phyloP scores from a whole-genome alignment of 2,797 vertebrate species.

The Pagetopsis macropterus region DNA sequence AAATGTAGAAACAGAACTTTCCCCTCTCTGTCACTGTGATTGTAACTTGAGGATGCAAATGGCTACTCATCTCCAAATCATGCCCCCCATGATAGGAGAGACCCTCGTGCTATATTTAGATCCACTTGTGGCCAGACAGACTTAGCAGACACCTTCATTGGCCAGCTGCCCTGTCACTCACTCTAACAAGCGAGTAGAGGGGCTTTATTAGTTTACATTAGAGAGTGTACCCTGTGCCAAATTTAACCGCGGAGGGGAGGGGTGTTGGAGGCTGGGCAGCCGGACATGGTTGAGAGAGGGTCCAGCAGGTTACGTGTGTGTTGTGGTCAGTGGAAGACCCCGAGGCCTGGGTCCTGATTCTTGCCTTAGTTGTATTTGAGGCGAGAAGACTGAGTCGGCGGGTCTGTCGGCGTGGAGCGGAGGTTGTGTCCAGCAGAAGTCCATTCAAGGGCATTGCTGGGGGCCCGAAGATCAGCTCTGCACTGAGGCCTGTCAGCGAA shows the following conservation, averaged over 20 bases:
- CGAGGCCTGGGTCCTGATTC: conserved; percentile 51
- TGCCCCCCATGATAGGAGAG: conserved; percentile 78
- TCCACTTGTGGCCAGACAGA: conserved; percentile 71
- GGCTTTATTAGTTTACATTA: conserved; percentile 78
- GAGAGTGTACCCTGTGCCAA: conserved; percentile 74
- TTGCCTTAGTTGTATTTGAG: conserved; percentile 38
- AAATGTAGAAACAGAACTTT: conserved; percentile 10
- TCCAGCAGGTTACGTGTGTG: conserved; percentile 59
- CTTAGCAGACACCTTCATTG: conserved; percentile 69
- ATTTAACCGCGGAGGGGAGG: conserved; percentile 71
- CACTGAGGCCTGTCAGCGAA: conserved; percentile 58
- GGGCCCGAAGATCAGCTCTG: conserved; percentile 50
- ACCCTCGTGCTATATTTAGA: conserved; percentile 80
- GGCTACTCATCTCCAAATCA: conserved; percentile 72
- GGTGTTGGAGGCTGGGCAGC: conserved; percentile 27
- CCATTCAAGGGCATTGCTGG: conserved; percentile 81
- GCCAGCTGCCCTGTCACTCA: conserved; percentile 76
- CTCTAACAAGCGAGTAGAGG: conserved; percentile 55
- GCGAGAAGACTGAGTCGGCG: conserved; percentile 37
- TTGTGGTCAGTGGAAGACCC: conserved; percentile 66
- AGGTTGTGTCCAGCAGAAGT: conserved; percentile 35
- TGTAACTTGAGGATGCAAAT: conserved; percentile 67
- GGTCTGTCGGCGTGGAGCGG: conserved; percentile 52
- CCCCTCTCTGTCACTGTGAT: conserved; percentile 38
- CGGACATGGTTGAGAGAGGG: conserved; percentile 65